A percentile compares a stretch with the other conserved stretches of the same genome.
Conservation (phyloP, 2,888 invertebrate genomes). For the Creontiades dilutus region DNA sequence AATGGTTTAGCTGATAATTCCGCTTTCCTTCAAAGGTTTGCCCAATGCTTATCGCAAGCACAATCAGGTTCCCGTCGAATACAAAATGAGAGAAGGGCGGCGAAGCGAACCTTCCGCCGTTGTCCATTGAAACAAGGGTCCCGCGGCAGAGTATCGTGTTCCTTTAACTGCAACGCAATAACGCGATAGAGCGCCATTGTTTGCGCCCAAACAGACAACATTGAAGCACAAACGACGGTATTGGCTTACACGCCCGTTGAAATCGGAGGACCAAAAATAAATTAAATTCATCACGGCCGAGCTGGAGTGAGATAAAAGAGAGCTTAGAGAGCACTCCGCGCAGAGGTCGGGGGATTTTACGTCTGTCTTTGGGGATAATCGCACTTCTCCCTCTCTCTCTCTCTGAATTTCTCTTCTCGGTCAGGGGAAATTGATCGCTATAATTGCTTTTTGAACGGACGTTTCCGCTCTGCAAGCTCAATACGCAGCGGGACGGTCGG, state of each 20-base stretch:
- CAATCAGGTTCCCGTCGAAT: too few species aligned
- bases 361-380: constrained; percentile 36
- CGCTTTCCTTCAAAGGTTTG: too few species aligned
- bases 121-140: constrained; percentile 9
- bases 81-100: too few species aligned
- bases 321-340: constrained; percentile 1
- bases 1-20: too few species aligned
- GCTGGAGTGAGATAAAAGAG: constrained; percentile 17
- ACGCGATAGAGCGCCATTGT: constrained; percentile 3
- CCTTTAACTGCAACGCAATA: constrained; percentile 38
- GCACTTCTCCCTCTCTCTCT: not conserved
- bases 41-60: too few species aligned
- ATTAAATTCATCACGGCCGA: constrained; percentile 45
- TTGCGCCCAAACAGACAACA: not conserved
- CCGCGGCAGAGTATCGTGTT: not conserved
- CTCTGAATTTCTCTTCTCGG: constrained; percentile 12
- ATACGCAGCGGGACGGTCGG: not conserved
- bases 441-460: constrained; percentile 39
- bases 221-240: constrained; percentile 45
- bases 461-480: not conserved
- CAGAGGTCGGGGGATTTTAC: not conserved
- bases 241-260: constrained; percentile 31
- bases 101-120: not conserved
- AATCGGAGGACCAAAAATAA: constrained; percentile 49
- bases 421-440: constrained; percentile 35